Conservation (phyloP, 2,888 invertebrate genomes). For the Drosophila testacea region DNA sequence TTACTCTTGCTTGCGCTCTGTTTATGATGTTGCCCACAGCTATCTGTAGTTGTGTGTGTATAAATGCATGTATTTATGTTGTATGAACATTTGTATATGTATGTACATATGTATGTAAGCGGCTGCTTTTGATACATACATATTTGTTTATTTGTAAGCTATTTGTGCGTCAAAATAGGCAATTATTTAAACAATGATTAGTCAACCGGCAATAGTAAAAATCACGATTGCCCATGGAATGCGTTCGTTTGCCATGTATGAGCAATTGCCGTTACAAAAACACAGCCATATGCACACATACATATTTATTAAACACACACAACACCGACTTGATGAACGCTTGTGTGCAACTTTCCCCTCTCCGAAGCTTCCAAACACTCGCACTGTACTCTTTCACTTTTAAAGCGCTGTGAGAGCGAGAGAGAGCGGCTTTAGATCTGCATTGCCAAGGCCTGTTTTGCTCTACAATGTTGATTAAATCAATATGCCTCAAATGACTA, state of each 20-base stretch:
- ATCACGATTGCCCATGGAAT: constrained; percentile 54
- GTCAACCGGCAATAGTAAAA: constrained; percentile 66
- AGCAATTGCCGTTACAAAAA: constrained; percentile 59
- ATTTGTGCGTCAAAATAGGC: constrained; percentile 75
- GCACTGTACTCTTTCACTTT: constrained; percentile 58
- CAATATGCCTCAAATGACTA: constrained; percentile 5
- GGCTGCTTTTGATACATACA: constrained; percentile 34
- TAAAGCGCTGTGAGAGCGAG: constrained; percentile 28
- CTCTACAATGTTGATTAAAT: not conserved
- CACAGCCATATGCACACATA: constrained; percentile 12
- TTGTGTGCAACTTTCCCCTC: constrained; percentile 57
- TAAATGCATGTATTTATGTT: constrained; percentile 13
- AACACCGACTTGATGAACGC: constrained; percentile 9
- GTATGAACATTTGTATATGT: not conserved
- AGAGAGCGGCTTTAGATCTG: constrained; percentile 38
- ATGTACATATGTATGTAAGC: not conserved
- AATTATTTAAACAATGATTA: constrained; percentile 72
- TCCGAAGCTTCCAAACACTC: constrained; percentile 23
- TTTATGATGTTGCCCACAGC: constrained; percentile 19
- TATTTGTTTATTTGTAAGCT: constrained; percentile 30
- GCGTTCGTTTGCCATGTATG: constrained; percentile 60
- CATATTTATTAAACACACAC: not conserved
- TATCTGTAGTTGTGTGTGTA: constrained; percentile 9
- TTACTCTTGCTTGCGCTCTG: constrained; percentile 18
- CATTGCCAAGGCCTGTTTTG: constrained; percentile 11